Evolutionary conservation across 35 echinoderm and acorn worm genomes (phyloP).

Genomic region (Lytechinus variegatus): DNA sequence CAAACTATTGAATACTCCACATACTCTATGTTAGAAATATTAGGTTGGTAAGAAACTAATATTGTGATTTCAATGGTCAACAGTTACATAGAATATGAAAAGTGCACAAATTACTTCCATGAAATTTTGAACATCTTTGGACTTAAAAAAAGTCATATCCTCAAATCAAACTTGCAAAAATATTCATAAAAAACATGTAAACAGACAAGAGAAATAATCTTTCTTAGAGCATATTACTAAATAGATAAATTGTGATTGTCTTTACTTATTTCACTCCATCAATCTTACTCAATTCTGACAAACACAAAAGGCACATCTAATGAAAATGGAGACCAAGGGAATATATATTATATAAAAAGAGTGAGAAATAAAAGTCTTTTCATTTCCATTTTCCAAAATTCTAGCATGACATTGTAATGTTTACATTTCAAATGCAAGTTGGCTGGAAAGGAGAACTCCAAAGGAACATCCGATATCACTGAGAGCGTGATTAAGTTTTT

Average conservation of each 20-base stretch:
- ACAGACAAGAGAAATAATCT: too few species aligned
- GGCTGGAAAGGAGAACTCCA: neutral
- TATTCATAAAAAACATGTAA: too few species aligned
- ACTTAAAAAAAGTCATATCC: too few species aligned
- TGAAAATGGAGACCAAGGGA: constrained; percentile 15
- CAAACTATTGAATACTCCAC: too few species aligned
- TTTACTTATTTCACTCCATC: neutral
- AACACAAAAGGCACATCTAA: neutral
- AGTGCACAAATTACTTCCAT: too few species aligned
- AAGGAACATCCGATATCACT: neutral
- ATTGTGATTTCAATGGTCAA: too few species aligned
- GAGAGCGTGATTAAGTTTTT: neutral
- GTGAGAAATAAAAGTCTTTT: neutral
- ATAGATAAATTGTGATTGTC: constrained; percentile 2
- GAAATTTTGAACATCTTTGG: too few species aligned
- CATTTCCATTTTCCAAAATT: neutral
- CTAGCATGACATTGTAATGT: neutral
- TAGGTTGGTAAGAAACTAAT: too few species aligned
- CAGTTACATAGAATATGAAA: too few species aligned
- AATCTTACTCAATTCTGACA: neutral
- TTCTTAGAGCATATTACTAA: neutral
- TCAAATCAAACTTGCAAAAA: too few species aligned
- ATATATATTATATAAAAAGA: neutral
- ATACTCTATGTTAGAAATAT: too few species aligned
- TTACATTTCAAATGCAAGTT: neutral